Evolutionary conservation across 2,113 vertebrate genomes (phyloP).

Genomic region (Loxodonta africana): DNA sequence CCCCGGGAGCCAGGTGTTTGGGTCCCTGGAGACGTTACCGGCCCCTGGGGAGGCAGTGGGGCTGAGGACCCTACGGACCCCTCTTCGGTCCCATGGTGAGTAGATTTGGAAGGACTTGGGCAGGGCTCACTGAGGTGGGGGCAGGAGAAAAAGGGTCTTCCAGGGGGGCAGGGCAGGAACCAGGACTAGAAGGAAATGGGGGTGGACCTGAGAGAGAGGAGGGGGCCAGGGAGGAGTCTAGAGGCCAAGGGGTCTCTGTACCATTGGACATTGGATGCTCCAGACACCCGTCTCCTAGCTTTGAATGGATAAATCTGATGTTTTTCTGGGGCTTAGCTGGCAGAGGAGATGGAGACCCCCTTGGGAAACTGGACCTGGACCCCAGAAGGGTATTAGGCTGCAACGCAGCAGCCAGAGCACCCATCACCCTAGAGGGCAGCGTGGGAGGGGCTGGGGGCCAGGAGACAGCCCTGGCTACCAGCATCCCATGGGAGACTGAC

Average conservation of each 20-base stretch:
- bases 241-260: neutral
- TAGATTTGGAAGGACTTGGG: slow-evolving; percentile 48
- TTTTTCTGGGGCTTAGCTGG: slow-evolving; percentile 65
- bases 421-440: neutral
- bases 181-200: slow-evolving; percentile 9
- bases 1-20: slow-evolving; percentile 85
- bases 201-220: slow-evolving; percentile 15
- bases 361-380: slow-evolving; percentile 23
- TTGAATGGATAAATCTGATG: slow-evolving; percentile 43
- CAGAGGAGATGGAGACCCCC: slow-evolving; percentile 55
- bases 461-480: neutral
- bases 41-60: slow-evolving; percentile 67
- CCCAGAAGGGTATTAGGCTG: neutral
- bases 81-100: slow-evolving; percentile 77
- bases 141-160: slow-evolving; percentile 46
- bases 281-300: slow-evolving; percentile 13
- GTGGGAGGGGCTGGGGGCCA: neutral
- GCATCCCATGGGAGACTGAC: slow-evolving; percentile 6
- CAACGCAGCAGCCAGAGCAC: neutral
- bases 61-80: slow-evolving; percentile 71
- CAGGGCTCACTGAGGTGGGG: slow-evolving; percentile 37
- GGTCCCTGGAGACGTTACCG: slow-evolving; percentile 77
- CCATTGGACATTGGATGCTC: neutral
- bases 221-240: slow-evolving; percentile 46
- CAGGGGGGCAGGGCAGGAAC: slow-evolving; percentile 11